Percentiles rank a stretch among this genome's conserved stretches.
These are phyloP conservation scores for Alethe castanea DNA, from an alignment of 2,113 vertebrate genomes.

Conservation along the genomic window DNA sequence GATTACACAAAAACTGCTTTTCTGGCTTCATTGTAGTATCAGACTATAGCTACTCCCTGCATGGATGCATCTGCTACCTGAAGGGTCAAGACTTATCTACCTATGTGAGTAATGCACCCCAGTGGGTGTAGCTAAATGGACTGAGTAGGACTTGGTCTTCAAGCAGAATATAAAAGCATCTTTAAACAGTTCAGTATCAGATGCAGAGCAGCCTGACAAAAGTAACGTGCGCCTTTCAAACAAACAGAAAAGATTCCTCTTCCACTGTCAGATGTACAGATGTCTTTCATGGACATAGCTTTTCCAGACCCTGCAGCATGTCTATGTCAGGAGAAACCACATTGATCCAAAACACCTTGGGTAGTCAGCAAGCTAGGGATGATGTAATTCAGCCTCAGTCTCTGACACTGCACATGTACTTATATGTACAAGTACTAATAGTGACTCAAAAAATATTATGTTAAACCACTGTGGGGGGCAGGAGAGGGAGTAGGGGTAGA, in stretches of 20 bases:
- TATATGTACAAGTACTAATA: neutral
- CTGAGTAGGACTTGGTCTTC: neutral
- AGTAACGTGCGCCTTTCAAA: neutral
- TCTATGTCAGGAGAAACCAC: neutral
- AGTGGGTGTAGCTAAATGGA: neutral
- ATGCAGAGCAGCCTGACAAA: neutral
- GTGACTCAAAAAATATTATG: neutral
- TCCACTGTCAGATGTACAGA: neutral
- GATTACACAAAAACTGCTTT: neutral
- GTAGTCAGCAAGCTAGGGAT: neutral
- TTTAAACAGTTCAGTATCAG: neutral
- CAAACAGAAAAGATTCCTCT: neutral
- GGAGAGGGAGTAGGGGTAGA: rapidly evolving
- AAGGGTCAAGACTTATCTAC: neutral
- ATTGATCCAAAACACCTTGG: neutral
- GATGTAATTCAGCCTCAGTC: neutral
- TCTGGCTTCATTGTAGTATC: neutral
- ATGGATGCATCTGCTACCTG: neutral
- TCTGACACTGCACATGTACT: neutral
- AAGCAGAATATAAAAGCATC: neutral
- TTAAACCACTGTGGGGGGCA: rapidly evolving
- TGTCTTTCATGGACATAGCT: neutral
- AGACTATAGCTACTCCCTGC: neutral
- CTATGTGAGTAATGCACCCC: neutral
- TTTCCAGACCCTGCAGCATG: neutral